Evolutionary conservation across 2,113 vertebrate genomes (phyloP).

Genomic region (Rhynchomys soricoides): DNA sequence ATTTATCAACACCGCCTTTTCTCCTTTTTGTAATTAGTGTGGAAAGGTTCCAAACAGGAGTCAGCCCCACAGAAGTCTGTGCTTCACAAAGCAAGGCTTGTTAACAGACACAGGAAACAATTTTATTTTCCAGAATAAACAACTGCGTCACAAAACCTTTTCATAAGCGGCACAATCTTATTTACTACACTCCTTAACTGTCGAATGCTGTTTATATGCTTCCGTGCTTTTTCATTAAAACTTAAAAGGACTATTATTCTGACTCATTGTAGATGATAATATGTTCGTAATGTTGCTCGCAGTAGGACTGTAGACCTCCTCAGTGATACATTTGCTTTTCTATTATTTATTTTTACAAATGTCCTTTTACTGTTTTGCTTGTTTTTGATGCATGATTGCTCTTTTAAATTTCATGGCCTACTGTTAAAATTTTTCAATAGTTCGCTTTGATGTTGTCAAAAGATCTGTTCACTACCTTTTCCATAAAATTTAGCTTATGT

Average conservation of each 20-base stretch:
- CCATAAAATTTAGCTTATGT: background rate
- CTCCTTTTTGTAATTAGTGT: slow-evolving; percentile 89
- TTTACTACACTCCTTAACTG: slow-evolving; percentile 82
- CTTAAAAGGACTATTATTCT: slow-evolving; percentile 75
- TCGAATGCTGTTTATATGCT: slow-evolving; percentile 78
- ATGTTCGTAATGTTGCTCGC: background rate
- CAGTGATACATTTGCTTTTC: background rate
- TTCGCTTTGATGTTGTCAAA: background rate
- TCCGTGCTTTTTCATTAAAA: slow-evolving; percentile 78
- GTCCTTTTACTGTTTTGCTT: background rate
- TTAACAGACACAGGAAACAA: slow-evolving; percentile 86
- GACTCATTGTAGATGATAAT: slow-evolving; percentile 55
- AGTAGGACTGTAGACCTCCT: background rate
- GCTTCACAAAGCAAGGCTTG: slow-evolving; percentile 84
- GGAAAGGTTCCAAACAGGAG: slow-evolving; percentile 86
- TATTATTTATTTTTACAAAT: slow-evolving; percentile 50
- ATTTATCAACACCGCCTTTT: slow-evolving; percentile 83
- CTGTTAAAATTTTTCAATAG: background rate
- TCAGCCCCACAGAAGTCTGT: slow-evolving; percentile 79
- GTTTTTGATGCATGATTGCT: background rate
- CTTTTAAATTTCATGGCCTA: slow-evolving; percentile 7
- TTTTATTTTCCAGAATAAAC: slow-evolving; percentile 87
- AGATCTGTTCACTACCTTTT: background rate
- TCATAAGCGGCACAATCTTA: slow-evolving; percentile 81
- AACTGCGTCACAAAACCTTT: slow-evolving; percentile 83